A percentile compares a stretch with the other conserved stretches of the same genome.
These are phyloP conservation scores for Drosophila jambulina DNA, from an alignment of 1,140 invertebrate species.

Conservation along the genomic window DNA sequence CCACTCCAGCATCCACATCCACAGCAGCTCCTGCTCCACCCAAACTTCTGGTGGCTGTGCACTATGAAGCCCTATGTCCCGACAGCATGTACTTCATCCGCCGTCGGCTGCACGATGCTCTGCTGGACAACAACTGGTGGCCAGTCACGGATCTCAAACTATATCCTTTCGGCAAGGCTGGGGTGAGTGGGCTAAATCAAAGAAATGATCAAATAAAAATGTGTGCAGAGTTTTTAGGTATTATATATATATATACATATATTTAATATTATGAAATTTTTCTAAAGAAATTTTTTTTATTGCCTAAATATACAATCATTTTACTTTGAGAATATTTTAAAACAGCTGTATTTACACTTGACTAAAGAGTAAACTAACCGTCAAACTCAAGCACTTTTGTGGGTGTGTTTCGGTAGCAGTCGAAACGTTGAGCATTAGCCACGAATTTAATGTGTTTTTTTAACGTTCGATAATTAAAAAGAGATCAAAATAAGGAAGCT, in stretches of 20 bases:
- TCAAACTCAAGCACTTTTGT: not conserved
- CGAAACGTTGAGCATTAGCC: not conserved
- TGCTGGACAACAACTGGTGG: constrained; percentile 62
- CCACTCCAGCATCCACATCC: not conserved
- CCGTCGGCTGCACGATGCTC: constrained; percentile 54
- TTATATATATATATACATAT: not conserved
- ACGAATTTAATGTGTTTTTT: too few species aligned
- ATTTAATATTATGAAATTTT: not conserved
- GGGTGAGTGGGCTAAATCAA: constrained; percentile 47
- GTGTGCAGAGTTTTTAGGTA: not conserved
- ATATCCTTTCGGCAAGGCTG: constrained; percentile 81
- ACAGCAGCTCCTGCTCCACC: not conserved
- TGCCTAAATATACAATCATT: not conserved
- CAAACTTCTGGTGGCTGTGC: constrained; percentile 59
- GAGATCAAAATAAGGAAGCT: not conserved
- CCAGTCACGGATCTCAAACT: constrained; percentile 65
- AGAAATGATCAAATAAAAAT: not conserved
- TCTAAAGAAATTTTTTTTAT: not conserved
- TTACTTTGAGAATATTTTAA: not conserved
- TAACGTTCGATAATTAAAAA: not conserved
- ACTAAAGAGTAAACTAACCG: constrained; percentile 3
- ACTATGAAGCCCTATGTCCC: constrained; percentile 79
- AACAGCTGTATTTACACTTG: constrained; percentile 17
- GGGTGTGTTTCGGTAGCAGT: not conserved
- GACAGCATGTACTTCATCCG: constrained; percentile 78